These are phyloP conservation scores for Chamaea fasciata DNA, from an alignment of 2,113 vertebrate species.

Conservation along the genomic window DNA sequence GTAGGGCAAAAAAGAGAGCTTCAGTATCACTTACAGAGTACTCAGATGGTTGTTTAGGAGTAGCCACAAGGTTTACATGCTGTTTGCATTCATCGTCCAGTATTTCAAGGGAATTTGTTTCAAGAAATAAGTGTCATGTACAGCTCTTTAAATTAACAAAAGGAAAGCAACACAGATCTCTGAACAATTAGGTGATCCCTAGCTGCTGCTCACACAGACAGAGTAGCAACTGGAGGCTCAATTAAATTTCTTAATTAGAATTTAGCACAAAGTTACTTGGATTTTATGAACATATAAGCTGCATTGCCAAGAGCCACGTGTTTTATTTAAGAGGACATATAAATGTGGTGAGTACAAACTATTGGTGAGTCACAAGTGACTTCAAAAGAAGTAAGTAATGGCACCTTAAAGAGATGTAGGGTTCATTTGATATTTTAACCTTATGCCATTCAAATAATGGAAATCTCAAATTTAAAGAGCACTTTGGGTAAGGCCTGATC, in stretches of 20 bases:
- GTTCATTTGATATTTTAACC: background rate
- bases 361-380: background rate
- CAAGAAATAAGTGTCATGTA: background rate
- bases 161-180: conserved; percentile 15
- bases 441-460: background rate
- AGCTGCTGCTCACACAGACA: conserved; percentile 13
- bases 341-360: conserved; percentile 1
- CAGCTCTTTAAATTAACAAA: conserved; percentile 18
- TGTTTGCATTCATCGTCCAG: background rate
- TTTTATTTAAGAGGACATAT: conserved; percentile 40
- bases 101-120: conserved; percentile 58
- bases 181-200: conserved; percentile 45
- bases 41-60: background rate
- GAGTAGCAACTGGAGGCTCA: conserved; percentile 47
- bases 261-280: background rate
- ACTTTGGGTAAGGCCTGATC: background rate
- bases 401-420: background rate
- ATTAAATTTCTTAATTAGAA: conserved; percentile 52
- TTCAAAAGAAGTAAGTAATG: conserved; percentile 19
- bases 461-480: background rate
- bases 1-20: background rate
- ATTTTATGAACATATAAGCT: conserved; percentile 20
- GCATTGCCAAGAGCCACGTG: background rate
- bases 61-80: background rate
- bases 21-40: background rate